phyloP scores from a whole-genome alignment of 37 sponge, comb jelly and placozoan species.

The Agelas oroides region DNA sequence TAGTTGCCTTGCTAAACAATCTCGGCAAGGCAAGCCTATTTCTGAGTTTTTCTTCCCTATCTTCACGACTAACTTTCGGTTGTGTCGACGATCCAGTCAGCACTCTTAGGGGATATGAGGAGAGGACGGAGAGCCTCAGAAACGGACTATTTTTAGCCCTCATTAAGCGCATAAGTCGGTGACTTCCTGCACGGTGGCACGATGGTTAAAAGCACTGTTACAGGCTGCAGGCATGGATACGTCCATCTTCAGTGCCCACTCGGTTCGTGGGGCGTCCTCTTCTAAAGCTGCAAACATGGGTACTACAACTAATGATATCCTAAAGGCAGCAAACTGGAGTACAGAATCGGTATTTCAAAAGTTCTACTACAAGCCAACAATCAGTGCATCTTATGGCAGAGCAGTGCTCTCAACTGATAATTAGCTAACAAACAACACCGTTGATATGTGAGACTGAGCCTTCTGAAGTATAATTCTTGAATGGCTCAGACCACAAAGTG shows the following conservation, averaged over 20 bases:
- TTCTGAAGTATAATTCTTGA: constrained; percentile 38
- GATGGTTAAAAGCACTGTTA: constrained; percentile 20
- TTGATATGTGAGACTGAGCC: constrained; percentile 56
- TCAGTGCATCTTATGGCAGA: constrained; percentile 12
- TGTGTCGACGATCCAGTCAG: constrained; percentile 46
- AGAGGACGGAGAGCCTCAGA: not conserved
- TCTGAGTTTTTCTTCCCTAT: constrained; percentile 32
- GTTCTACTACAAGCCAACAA: constrained; percentile 24
- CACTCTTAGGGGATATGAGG: constrained; percentile 28
- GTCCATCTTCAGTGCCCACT: constrained; percentile 17
- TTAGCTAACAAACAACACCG: constrained; percentile 15
- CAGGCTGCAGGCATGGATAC: not conserved
- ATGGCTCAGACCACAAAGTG: constrained; percentile 22
- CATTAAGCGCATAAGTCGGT: constrained; percentile 17
- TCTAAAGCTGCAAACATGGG: constrained; percentile 23
- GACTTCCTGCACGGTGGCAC: constrained; percentile 2
- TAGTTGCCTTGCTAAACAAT: constrained; percentile 19
- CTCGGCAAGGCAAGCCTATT: constrained; percentile 11
- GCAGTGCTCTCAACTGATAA: constrained; percentile 11
- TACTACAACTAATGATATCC: constrained; percentile 37
- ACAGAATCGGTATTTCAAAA: constrained; percentile 47
- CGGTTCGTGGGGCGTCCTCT: constrained; percentile 16
- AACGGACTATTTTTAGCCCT: constrained; percentile 26
- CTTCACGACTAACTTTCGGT: not conserved
- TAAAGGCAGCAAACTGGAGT: constrained; percentile 47